A percentile compares a stretch with the other conserved stretches of the same genome.
phyloP scores from a whole-genome alignment of 2,797 vertebrate species.

The Enteromius paludinosus region DNA sequence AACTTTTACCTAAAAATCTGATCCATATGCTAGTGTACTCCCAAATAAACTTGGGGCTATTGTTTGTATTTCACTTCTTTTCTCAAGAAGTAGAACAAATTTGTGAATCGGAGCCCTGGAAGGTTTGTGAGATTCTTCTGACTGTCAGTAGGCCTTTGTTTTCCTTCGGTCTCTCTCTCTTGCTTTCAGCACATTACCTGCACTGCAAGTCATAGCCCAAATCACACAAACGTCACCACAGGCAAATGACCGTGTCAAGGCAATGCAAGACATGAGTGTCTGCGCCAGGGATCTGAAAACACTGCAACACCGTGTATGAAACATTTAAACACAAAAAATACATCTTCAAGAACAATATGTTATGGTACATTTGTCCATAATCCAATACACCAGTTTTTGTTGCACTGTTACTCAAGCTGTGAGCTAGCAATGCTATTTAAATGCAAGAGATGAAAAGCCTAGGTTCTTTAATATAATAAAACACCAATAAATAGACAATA shows the following conservation, averaged over 20 bases:
- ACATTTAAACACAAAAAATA: neutral
- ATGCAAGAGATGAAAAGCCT: neutral
- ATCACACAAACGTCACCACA: constrained; percentile 8
- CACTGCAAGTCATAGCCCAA: constrained; percentile 28
- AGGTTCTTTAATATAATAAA: neutral
- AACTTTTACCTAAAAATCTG: neutral
- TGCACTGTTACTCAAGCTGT: neutral
- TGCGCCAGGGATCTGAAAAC: neutral
- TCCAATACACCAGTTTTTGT: neutral
- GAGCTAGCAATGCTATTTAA: neutral
- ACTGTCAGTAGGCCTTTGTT: constrained; percentile 49
- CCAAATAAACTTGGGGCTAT: neutral
- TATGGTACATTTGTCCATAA: neutral
- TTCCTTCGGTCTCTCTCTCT: constrained; percentile 13
- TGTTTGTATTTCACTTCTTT: neutral
- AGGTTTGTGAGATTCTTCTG: constrained; percentile 26
- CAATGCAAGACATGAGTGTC: neutral
- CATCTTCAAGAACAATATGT: neutral
- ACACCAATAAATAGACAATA: neutral
- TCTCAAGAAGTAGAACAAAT: neutral
- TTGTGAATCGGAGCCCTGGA: neutral
- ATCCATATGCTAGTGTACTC: neutral
- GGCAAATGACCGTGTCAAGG: constrained; percentile 12
- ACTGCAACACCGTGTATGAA: neutral
- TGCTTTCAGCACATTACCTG: neutral